phyloP scores from a whole-genome alignment of 2,888 invertebrate genomes.

The Zele albiditarsus region DNA sequence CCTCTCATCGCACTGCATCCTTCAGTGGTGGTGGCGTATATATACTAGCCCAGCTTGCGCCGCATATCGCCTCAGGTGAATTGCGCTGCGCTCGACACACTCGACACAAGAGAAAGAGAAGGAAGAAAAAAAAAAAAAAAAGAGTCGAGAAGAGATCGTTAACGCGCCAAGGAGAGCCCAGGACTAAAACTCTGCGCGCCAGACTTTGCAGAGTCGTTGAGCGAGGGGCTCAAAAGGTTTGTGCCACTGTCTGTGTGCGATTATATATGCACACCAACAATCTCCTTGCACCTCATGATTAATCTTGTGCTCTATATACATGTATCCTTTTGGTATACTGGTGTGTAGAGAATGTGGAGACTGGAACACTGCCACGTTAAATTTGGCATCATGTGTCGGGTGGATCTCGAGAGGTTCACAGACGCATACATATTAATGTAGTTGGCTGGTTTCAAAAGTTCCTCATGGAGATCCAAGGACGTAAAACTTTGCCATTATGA shows the following conservation, averaged over 20 bases:
- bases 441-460: constrained; percentile 22
- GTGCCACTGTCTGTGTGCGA: constrained; percentile 1
- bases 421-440: constrained; percentile 39
- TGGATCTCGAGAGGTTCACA: constrained; percentile 7
- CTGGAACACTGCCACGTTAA: constrained; percentile 2
- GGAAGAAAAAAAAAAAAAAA: constrained; percentile 9
- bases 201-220: constrained; percentile 32
- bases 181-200: constrained; percentile 35
- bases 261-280: constrained; percentile 18
- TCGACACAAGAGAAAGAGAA: constrained; percentile 1
- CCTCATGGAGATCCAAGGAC: neutral
- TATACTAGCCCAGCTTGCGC: constrained; percentile 15
- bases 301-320: constrained; percentile 1
- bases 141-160: constrained; percentile 50
- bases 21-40: constrained; percentile 7
- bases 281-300: constrained; percentile 1
- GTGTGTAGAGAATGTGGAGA: constrained; percentile 11
- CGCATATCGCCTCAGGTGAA: constrained; percentile 17
- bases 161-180: constrained; percentile 49
- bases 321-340: neutral
- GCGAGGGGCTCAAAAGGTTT: constrained; percentile 18
- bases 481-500: constrained; percentile 13
- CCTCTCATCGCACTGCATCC: constrained; percentile 25
- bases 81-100: constrained; percentile 29
- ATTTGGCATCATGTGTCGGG: constrained; percentile 24